A percentile compares a stretch with the other conserved stretches of the same genome.
Conservation (phyloP, 2,113 vertebrate genomes). For the Gopherus flavomarginatus region DNA sequence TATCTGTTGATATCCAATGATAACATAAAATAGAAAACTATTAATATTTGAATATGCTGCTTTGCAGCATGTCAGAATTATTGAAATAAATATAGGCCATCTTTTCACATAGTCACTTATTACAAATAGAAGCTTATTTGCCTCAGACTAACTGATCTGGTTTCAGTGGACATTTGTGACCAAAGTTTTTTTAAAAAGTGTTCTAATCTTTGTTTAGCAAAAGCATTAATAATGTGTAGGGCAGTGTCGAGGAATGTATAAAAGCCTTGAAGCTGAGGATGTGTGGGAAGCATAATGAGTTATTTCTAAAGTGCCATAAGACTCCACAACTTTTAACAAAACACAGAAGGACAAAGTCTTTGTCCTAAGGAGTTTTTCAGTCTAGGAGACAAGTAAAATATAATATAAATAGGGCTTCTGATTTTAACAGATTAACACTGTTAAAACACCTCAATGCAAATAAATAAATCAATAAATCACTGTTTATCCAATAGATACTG, state of each 20-base stretch:
- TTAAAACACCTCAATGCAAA: too few species aligned
- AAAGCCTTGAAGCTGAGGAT: background rate
- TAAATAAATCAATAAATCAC: too few species aligned
- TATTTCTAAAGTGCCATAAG: background rate
- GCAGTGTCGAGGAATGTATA: background rate
- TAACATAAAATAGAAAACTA: background rate
- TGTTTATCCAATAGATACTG: too few species aligned
- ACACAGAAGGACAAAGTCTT: background rate
- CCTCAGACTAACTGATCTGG: background rate
- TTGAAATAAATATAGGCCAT: background rate
- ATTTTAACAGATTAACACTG: too few species aligned
- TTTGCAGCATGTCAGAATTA: background rate
- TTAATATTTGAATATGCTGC: background rate
- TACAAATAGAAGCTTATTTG: background rate
- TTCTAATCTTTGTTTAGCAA: background rate
- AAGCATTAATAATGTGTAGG: background rate
- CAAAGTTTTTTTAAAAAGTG: background rate
- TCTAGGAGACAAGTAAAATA: background rate
- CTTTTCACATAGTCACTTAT: background rate
- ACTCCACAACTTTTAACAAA: background rate
- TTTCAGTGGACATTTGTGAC: background rate
- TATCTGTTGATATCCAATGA: constrained; percentile 1
- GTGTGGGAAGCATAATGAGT: background rate
- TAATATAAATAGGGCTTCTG: too few species aligned
- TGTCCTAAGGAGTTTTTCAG: background rate